Percentiles rank a stretch among this genome's conserved stretches.
Evolutionary conservation across 2,113 vertebrate genomes (phyloP).

Genomic region (Geococcyx californianus): DNA sequence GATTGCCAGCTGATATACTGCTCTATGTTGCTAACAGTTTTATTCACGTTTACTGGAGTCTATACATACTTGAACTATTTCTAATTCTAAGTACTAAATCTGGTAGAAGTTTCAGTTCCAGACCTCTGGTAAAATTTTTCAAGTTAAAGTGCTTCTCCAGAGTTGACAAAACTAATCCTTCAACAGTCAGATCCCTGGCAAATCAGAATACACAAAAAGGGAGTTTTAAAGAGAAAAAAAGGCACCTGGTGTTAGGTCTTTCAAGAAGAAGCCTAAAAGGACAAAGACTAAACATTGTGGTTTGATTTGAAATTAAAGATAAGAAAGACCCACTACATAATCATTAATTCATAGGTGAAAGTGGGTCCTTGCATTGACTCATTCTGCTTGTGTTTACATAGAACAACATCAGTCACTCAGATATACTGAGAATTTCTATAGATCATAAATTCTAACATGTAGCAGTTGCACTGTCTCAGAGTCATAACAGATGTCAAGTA

Average conservation of each 20-base stretch:
- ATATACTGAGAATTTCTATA: background rate
- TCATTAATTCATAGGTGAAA: background rate
- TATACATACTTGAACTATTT: background rate
- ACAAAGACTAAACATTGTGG: background rate
- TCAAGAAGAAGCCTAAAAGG: background rate
- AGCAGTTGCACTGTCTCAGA: background rate
- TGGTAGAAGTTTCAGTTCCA: background rate
- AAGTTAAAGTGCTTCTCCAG: background rate
- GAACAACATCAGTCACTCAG: background rate
- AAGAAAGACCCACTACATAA: background rate
- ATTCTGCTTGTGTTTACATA: background rate
- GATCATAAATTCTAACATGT: background rate
- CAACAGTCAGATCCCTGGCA: background rate
- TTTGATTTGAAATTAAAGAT: background rate
- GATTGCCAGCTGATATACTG: background rate
- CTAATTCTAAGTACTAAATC: background rate
- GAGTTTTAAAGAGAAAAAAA: background rate
- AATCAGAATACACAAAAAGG: background rate
- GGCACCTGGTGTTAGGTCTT: accelerated
- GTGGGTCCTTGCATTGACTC: background rate
- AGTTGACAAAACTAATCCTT: background rate
- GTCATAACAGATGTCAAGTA: background rate
- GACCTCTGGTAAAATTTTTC: background rate
- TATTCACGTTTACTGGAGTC: background rate
- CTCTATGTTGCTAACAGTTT: background rate